Conservation (phyloP, 2,113 vertebrate species). For the Prunella fulvescens region DNA sequence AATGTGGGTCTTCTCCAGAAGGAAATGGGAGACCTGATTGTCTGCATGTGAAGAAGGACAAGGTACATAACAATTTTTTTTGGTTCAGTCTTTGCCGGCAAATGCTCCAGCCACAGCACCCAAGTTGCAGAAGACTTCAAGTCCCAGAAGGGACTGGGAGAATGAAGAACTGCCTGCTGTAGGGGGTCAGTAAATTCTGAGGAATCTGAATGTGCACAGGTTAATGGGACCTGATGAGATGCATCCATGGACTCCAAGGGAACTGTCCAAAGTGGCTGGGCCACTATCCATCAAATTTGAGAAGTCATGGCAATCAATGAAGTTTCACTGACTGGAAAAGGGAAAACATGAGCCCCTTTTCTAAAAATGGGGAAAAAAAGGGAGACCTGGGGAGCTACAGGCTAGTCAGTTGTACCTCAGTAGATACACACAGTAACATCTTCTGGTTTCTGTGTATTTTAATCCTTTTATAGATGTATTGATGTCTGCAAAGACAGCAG, state of each 20-base stretch:
- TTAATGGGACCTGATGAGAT: neutral
- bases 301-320: neutral
- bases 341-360: neutral
- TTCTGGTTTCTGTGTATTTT: neutral
- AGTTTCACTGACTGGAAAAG: neutral
- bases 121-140: neutral
- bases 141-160: neutral
- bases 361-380: neutral
- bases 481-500: neutral
- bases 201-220: neutral
- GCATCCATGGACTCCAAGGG: neutral
- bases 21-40: neutral
- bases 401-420: neutral
- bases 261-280: neutral
- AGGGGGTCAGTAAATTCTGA: neutral
- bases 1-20: neutral
- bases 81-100: neutral
- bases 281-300: neutral
- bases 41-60: neutral
- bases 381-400: neutral
- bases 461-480: neutral
- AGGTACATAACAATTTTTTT: neutral
- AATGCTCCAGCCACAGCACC: neutral
- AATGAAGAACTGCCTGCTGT: neutral
- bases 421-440: neutral